Evolutionary conservation across 1,140 invertebrate genomes (phyloP), one percentile per base, ranked within the genome.

Genomic region (Drosophila tani): DNA sequence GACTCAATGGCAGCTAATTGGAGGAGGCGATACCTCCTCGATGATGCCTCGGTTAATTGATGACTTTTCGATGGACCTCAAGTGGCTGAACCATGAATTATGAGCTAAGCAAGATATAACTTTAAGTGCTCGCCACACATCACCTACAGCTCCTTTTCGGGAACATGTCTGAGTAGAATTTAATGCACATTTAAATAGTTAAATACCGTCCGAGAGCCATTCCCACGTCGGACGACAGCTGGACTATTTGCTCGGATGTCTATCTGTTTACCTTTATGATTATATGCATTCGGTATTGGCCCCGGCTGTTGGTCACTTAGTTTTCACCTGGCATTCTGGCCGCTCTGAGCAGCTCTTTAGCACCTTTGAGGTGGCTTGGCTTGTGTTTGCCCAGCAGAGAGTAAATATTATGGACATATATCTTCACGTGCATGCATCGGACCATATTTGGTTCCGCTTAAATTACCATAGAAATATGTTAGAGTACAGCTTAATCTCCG

Each of bases 1-100:
- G 56, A 59, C 69, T 73, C 69, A 73, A 73, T 73, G 68, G 67
- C 6, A 59, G 38, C 46, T 73, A 73, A 73, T 73, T 73, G 69
- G 51, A 49, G 32, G 29, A 17, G 17, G 47, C 32, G 27, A 32
- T 14, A 35, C 40, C 40, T 19, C 6, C 53, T 14, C 35, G 27
- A 32, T 41, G n/a, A n/a, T n/a, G n/a, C n/a, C n/a, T n/a, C n/a
- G n/a, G n/a, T n/a, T 70, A 49, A 58, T 70, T 70, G 41, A 70
- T 73, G 51, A 50, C n/a, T 60, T 70, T 70, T 68, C 67, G 63
- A 70, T 68, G 49, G 55, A 70, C 49, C 43, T 29, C n/a, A 14
- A 63, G 32, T 19, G 65, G 15, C 57, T 14, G 14, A 51, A n/a
- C 47, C 60, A 38, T 38, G 11, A 46, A 47, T 46, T 70, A 70